Conservation (phyloP, 2,888 invertebrate species). For the Cheilosia pagana region DNA sequence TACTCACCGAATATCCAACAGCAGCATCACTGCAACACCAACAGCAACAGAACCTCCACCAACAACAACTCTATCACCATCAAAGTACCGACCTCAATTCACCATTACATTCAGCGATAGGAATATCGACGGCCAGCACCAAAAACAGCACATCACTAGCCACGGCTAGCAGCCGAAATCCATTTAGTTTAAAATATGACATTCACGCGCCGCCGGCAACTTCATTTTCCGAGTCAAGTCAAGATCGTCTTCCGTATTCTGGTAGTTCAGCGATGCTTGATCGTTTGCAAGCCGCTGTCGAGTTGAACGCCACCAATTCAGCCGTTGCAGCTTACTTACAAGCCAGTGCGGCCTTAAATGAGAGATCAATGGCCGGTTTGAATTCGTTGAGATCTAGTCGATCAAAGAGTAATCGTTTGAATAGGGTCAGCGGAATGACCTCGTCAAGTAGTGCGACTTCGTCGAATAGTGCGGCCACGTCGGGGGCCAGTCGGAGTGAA, state of each 20-base stretch:
- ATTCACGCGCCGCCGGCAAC: constrained; percentile 77
- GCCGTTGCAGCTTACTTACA: constrained; percentile 67
- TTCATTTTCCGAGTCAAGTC: constrained; percentile 76
- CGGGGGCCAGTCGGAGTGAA: constrained; percentile 77
- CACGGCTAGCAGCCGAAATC: constrained; percentile 81
- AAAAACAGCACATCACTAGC: constrained; percentile 77
- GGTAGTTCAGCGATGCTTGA: constrained; percentile 79
- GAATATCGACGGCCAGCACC: constrained; percentile 72
- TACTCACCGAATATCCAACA: constrained; percentile 82
- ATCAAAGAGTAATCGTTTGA: constrained; percentile 78
- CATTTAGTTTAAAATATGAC: constrained; percentile 81
- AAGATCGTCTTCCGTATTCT: constrained; percentile 78
- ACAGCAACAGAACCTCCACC: constrained; percentile 74
- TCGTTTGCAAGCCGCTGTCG: constrained; percentile 77
- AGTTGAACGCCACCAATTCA: constrained; percentile 65
- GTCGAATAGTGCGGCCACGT: constrained; percentile 79
- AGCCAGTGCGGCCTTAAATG: constrained; percentile 73
- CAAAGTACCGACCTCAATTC: constrained; percentile 77
- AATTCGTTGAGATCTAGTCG: constrained; percentile 81
- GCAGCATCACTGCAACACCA: constrained; percentile 79
- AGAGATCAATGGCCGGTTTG: constrained; percentile 80
- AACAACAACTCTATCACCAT: constrained; percentile 61
- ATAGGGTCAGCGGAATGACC: constrained; percentile 85
- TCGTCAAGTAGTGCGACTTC: constrained; percentile 85
- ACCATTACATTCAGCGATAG: constrained; percentile 76